These are phyloP conservation scores for Erebia palarica DNA, from an alignment of 2,888 invertebrate genomes.

Conservation along the genomic window DNA sequence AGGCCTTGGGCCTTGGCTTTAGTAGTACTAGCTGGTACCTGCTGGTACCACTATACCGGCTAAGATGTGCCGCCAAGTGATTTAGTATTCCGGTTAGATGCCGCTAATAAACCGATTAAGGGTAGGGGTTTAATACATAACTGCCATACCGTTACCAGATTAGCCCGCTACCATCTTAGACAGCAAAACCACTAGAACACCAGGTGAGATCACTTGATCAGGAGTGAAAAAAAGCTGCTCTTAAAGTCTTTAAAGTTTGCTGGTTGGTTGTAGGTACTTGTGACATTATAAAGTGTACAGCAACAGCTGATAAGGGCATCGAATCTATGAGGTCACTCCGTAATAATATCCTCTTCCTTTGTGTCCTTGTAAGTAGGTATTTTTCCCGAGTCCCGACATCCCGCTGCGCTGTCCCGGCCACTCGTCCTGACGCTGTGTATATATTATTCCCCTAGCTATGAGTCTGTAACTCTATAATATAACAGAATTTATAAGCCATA, in stretches of 20 bases:
- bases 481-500: not conserved
- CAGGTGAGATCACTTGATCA: too few species aligned
- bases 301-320: constrained; percentile 12
- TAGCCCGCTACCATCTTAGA: too few species aligned
- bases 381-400: constrained; percentile 49
- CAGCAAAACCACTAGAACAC: too few species aligned
- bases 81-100: too few species aligned
- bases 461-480: constrained; percentile 10
- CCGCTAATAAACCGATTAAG: too few species aligned
- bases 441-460: constrained; percentile 39
- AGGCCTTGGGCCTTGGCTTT: too few species aligned
- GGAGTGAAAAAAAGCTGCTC: too few species aligned
- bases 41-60: too few species aligned
- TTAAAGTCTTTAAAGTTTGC: not conserved
- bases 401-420: constrained; percentile 45
- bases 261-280: not conserved
- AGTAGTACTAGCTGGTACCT: too few species aligned
- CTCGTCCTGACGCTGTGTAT: constrained; percentile 57
- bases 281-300: constrained; percentile 12
- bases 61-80: too few species aligned
- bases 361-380: constrained; percentile 44
- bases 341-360: constrained; percentile 39
- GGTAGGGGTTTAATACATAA: too few species aligned
- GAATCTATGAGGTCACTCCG: constrained; percentile 30
- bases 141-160: too few species aligned